Percentiles rank a stretch among this genome's conserved stretches.
Conservation (phyloP, 1,140 invertebrate species). For the Saccostrea echinata region DNA sequence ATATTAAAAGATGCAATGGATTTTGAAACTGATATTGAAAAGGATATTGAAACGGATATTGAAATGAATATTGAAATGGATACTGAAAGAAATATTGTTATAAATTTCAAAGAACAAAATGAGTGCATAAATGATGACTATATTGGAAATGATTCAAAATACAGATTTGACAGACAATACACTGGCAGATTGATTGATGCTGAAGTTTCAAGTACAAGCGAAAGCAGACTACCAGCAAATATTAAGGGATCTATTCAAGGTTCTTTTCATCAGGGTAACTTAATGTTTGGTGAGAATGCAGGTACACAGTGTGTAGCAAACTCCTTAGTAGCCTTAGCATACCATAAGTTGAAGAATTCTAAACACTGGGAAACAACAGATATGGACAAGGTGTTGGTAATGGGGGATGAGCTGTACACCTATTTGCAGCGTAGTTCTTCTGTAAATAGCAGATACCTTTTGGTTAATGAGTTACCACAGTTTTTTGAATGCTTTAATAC, state of each 20-base stretch:
- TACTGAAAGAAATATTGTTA: too few relatives aligned
- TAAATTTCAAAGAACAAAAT: too few relatives aligned
- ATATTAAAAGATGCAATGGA: background rate
- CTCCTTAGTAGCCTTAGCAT: conserved; percentile 16
- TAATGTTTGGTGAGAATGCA: conserved; percentile 32
- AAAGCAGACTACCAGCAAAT: too few relatives aligned
- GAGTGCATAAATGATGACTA: too few relatives aligned
- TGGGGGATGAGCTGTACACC: too few relatives aligned
- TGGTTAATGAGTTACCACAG: background rate
- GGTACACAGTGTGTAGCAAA: conserved; percentile 49
- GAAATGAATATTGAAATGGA: too few relatives aligned
- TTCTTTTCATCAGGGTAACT: conserved; percentile 41
- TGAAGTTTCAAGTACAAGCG: too few relatives aligned
- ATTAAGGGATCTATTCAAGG: background rate
- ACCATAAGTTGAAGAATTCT: conserved; percentile 18
- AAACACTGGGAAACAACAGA: background rate
- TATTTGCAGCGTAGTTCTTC: background rate
- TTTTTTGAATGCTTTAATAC: too few relatives aligned
- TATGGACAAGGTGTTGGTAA: conserved; percentile 23
- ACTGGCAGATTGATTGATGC: too few relatives aligned
- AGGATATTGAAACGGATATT: background rate
- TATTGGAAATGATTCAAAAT: too few relatives aligned
- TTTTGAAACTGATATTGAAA: background rate
- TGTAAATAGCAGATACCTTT: background rate
- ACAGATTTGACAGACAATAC: too few relatives aligned